These are phyloP conservation scores for Gastrophysa polygoni DNA, from an alignment of 2,888 invertebrate genomes.

Conservation along the genomic window DNA sequence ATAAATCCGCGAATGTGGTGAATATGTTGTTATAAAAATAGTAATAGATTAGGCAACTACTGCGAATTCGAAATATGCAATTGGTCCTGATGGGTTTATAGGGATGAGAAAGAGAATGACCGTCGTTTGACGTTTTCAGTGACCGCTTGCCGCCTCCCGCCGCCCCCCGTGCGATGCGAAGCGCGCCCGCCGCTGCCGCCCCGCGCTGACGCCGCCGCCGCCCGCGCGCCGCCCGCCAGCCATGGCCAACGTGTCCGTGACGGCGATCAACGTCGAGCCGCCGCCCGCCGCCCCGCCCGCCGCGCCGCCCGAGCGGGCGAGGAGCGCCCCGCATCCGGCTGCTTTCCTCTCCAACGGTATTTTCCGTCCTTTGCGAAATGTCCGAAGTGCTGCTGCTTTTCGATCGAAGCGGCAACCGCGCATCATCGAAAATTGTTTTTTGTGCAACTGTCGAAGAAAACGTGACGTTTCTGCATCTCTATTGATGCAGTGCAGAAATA, in stretches of 20 bases:
- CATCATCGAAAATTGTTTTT: too few relatives aligned
- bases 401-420: too few relatives aligned
- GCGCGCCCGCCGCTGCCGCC: constrained; percentile 34
- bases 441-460: too few relatives aligned
- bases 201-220: constrained; percentile 39
- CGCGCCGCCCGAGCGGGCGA: constrained; percentile 42
- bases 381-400: too few relatives aligned
- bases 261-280: constrained; percentile 73
- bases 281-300: constrained; percentile 38
- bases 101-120: too few relatives aligned
- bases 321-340: constrained; percentile 43
- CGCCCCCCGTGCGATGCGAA: constrained; percentile 32
- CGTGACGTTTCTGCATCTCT: too few relatives aligned
- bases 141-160: constrained; percentile 17
- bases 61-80: too few relatives aligned
- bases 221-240: constrained; percentile 41
- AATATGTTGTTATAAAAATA: too few relatives aligned
- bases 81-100: too few relatives aligned
- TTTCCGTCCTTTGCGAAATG: background rate
- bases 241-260: constrained; percentile 73
- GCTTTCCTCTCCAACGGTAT: constrained; percentile 42
- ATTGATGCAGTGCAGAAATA: too few relatives aligned
- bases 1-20: too few relatives aligned
- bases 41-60: too few relatives aligned
- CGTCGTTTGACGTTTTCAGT: constrained; percentile 5